Base-by-base conservation (phyloP, 53 echinoderm and acorn worm species). In the Glandiceps talaboti region DNA sequence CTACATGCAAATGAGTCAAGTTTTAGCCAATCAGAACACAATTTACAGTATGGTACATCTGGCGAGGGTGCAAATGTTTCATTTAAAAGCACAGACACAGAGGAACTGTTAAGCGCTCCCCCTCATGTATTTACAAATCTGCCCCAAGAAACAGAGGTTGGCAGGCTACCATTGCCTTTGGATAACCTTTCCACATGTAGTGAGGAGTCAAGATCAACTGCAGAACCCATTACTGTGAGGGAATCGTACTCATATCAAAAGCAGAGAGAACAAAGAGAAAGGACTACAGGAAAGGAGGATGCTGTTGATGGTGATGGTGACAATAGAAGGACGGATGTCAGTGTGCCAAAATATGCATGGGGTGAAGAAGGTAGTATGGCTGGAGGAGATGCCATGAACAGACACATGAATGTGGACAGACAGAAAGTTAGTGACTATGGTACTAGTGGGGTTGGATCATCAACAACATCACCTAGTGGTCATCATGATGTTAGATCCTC, bases 341-440 rank as follows among this genome's bases (percentile, higher is more conserved):
- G 32, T 27, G 30, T 33, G 1, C 28, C 33, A 1, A 74, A 30
- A 73, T 79, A 33, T 33, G 25, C 32, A 12, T 25, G 25, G 6
- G 31, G 30, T 31, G 0, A 83, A 27, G 25, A 77, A 74, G 32
- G 30, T 1, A 31, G 77, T 30, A 12, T 30, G 32, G 0, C 72
- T 26, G 26, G 88, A 81, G 14, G 86, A 81, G 72, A 73, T 25
- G 73, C 26, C 31, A 26, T 30, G 77, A n/a, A n/a, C n/a, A n/a
- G n/a, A n/a, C n/a, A n/a, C n/a, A n/a, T n/a, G n/a, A n/a, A n/a
- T n/a, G n/a, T n/a, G n/a, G n/a, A n/a, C n/a, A n/a, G n/a, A n/a
- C n/a, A n/a, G n/a, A n/a, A n/a, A n/a, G n/a, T n/a, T n/a, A 14
- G 33, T 74, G 32, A 84, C 25, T 32, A 75, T 33, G 29, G 75